Evolutionary conservation across 2,888 invertebrate species (phyloP), one percentile per base, ranked within the genome.

Genomic region (Limnephilus lunatus): DNA sequence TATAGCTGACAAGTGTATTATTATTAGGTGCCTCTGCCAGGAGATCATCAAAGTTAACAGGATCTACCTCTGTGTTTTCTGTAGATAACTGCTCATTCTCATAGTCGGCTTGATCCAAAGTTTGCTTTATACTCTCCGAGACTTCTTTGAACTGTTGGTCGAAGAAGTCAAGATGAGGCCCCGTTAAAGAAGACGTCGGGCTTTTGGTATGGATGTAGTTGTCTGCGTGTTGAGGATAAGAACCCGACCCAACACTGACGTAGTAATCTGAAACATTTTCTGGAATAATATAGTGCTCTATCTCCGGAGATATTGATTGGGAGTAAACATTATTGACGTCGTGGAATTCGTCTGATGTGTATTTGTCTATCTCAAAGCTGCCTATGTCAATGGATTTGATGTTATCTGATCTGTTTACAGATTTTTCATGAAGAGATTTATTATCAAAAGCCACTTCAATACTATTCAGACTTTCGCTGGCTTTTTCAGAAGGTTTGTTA

Each of bases 101-200:
- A 85, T 81, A 31, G 48, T 94, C 94, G 14, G 94, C 94, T 48
- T 94, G 94, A 85, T 94, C 94, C 68, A 97, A 95, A 92, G 96
- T 96, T 94, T 96, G 96, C 93, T 95, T 95, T 93, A 97, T 96
- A 94, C 96, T 96, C 91, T 96, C 95, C 35, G 96, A 96, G 92
- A 97, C 95, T 94, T 96, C 95, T 93, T 96, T 95, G 94, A 95
- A 96, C 94, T 96, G 96, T 94, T 96, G 95, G 94, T 97, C 97
- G 93, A 97, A 97, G 93, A 95, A 95, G 91, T 95, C 95, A 90
- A 96, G 95, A 94, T 95, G 95, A 25, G 96, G 96, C n/a, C 97
- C 97, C 15, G 97, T 97, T 81, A 96, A 94, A 91, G 96, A 96
- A 91, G 83, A 96, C 90, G 85, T 94, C 3, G 91, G 35, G 3